Evolutionary conservation across 1,140 invertebrate genomes (phyloP).

Genomic region (Zophobas atratus): DNA sequence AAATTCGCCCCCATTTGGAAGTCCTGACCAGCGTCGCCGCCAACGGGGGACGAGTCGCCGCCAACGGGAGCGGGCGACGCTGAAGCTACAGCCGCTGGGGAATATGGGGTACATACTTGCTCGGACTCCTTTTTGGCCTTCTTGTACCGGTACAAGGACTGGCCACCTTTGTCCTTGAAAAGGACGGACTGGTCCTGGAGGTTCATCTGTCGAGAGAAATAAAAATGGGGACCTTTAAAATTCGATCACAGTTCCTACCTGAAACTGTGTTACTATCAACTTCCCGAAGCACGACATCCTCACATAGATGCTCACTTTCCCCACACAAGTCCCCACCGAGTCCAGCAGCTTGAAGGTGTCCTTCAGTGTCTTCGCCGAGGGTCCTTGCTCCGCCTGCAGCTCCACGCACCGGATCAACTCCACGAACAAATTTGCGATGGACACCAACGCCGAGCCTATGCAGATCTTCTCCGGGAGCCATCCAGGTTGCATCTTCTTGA

Average conservation of each 20-base stretch:
- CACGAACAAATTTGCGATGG: conserved; percentile 62
- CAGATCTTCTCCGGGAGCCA: conserved; percentile 63
- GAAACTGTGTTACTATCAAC: conserved; percentile 74
- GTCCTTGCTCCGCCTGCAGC: conserved; percentile 40
- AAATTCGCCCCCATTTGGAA: conserved; percentile 3
- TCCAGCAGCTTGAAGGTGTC: conserved; percentile 72
- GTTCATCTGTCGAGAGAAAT: conserved; percentile 66
- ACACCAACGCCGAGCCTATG: conserved; percentile 62
- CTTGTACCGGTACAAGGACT: conserved; percentile 65
- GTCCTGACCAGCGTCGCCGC: neutral
- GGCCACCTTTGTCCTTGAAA: conserved; percentile 66
- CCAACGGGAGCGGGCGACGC: neutral
- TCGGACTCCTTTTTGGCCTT: conserved; percentile 54
- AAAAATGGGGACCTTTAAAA: neutral
- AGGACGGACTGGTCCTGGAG: conserved; percentile 65
- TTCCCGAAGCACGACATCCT: conserved; percentile 77
- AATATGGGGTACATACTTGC: conserved; percentile 10
- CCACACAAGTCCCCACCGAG: conserved; percentile 68
- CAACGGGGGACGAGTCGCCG: neutral
- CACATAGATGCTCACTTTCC: conserved; percentile 72
- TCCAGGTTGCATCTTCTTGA: conserved; percentile 62
- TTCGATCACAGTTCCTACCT: neutral
- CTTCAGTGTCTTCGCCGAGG: conserved; percentile 70
- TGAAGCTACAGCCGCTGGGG: conserved; percentile 32
- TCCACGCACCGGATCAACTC: conserved; percentile 61